Evolutionary conservation across 2,888 invertebrate genomes (phyloP).

Genomic region (Ditylenchus weischeri): DNA sequence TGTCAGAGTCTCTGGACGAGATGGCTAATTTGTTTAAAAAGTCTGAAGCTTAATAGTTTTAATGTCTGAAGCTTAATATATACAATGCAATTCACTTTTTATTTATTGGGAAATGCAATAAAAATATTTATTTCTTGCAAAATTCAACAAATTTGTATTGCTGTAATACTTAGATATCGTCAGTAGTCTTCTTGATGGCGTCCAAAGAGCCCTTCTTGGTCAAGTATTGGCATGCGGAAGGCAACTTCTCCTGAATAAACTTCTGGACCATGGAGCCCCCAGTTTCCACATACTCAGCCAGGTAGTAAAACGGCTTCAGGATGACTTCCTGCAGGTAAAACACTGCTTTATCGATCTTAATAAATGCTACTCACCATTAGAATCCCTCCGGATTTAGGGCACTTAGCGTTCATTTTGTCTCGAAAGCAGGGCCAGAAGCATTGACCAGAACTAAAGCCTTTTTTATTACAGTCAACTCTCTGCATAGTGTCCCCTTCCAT

Average conservation of each 20-base stretch:
- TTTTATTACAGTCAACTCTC: neutral
- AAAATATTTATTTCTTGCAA: too few relatives aligned
- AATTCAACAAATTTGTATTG: too few relatives aligned
- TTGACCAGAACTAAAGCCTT: neutral
- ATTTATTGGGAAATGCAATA: too few relatives aligned
- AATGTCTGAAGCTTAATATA: neutral
- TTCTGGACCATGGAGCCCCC: neutral
- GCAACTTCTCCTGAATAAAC: constrained; percentile 3
- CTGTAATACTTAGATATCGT: too few relatives aligned
- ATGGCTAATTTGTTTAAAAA: constrained; percentile 3
- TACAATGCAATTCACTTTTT: too few relatives aligned
- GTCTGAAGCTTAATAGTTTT: neutral
- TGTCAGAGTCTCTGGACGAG: neutral
- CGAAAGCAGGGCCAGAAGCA: constrained; percentile 6
- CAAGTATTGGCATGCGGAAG: neutral
- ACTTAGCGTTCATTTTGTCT: constrained; percentile 1
- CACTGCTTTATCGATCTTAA: neutral
- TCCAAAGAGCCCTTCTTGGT: neutral
- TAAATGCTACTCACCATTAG: neutral
- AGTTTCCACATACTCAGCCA: constrained; percentile 1
- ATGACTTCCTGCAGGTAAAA: neutral
- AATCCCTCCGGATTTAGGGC: neutral
- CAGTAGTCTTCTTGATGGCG: neutral
- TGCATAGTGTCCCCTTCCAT: too few relatives aligned
- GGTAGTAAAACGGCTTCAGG: neutral